A percentile compares a stretch with the other conserved stretches of the same genome.
Conservation (phyloP, 2,113 vertebrate species). For the Crotalus horridus region DNA sequence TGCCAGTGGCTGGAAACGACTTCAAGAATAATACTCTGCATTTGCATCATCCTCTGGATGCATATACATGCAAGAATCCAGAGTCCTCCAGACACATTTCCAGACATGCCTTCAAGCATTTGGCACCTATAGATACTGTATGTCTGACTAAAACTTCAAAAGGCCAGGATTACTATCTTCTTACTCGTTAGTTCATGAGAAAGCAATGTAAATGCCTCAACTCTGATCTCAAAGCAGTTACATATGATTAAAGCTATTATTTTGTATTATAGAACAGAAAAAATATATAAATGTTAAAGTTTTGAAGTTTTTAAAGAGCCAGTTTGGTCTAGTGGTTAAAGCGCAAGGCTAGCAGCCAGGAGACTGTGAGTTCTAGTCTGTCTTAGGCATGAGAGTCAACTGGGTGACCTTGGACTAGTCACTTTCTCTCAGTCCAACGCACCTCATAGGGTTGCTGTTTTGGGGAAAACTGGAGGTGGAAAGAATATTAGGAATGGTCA, state of each 20-base stretch:
- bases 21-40: background rate
- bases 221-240: background rate
- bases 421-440: background rate
- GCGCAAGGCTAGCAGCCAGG: background rate
- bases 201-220: background rate
- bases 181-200: background rate
- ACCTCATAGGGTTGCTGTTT: background rate
- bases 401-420: background rate
- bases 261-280: background rate
- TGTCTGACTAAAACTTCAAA: background rate
- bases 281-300: background rate
- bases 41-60: background rate
- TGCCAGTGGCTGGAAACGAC: background rate
- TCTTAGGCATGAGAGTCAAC: background rate
- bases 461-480: background rate
- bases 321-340: background rate
- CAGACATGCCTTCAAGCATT: background rate
- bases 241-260: background rate
- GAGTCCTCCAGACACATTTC: background rate
- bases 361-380: background rate
- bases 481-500: background rate
- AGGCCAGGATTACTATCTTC: background rate
- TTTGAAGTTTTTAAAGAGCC: background rate
- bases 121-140: background rate
- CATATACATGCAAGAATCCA: background rate